Evolutionary conservation across 2,888 invertebrate genomes (phyloP), one percentile per base, ranked within the genome.

Genomic region (Drosophila ustulata): DNA sequence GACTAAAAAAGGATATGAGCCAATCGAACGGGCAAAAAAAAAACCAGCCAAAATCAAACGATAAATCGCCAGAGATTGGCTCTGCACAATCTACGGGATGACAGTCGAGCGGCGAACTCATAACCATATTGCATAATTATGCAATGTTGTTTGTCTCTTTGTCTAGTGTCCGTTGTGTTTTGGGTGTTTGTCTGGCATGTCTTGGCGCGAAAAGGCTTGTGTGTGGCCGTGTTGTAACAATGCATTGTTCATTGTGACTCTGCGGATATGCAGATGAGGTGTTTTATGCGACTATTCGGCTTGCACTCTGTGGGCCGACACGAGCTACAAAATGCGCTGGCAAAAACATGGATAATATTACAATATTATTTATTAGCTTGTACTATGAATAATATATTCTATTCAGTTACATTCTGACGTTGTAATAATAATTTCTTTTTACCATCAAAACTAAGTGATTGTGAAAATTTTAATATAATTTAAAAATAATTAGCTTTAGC

Each of bases 201-300:
- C 69, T 76, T 78, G 88, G 85, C 75, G 85, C 71, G 89, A 85
- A 89, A 85, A 88, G 56, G 66, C 88, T 82, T 89, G 85, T 85
- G 85, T 85, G 85, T 85, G 88, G 89, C 71, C 85, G 64, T 85
- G 89, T 85, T 89, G 89, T 66, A 89, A 88, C 89, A 85, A 75
- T 59, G 82, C 78, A 89, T 89, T 85, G 85, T 85, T 61, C 59
- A 57, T 34, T 69, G 69, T 46, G 13, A 65, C 43, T 46, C 28
- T 11, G 18, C n/a, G 30, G 28, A 18, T 66, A 72, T 78, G 80
- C 39, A 78, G 68, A 78, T 76, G 76, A 75, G 62, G 56, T 75
- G 63, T 63, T 56, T 50, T 52, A n/a, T 11, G 8, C 25, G 23
- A 23, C 43, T 23, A 1, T 52, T 30, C 6, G 18, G 18, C 18